Base-by-base conservation (phyloP, 2,113 vertebrate genomes). In the Poeciliopsis occidentalis region DNA sequence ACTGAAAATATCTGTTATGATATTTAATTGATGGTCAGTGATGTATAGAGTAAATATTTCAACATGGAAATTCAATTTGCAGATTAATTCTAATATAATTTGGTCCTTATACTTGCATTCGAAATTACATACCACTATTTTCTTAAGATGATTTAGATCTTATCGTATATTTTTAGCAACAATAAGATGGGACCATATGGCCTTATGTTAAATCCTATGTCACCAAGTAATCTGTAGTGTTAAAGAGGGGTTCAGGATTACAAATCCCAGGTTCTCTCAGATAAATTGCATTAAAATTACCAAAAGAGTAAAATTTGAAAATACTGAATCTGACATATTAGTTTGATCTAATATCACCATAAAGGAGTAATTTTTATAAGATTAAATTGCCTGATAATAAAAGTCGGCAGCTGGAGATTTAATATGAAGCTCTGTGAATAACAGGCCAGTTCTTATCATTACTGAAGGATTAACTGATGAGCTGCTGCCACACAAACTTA, bases 21-120 rank as follows among this genome's bases (percentile, higher is more conserved):
- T 88, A 90, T 93, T 89, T 82, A 91, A 85, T 89, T 89, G 75
- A 76, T 70, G 76, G 73, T 85, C 84, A 69, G 80, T 71, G 75
- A 87, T 85, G 87, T 78, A 88, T 85, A 88, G 75, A 87, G 80
- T 51, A 66, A 80, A 26, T 79, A 57, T 81, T 75, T 75, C 54
- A 37, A 64, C 29, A 62, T 47, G 30, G 74, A 76, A 63, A 76
- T 47, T 1, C 0, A 89, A 88, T 89, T 89, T 84, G 69, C 64
- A 44, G 64, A 63, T 31, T 11, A 24, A 47, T 75, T 19, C 47
- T 69, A 64, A 62, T 71, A 75, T 69, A 8, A 57, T 31, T n/a
- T 22, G 24, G 24, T n/a, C 7, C 51, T 57, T 57, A 10, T 57
- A 10, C 24, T 17, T 41, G 17, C 15, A 17, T 44, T 44, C 4